Percentiles rank a stretch among this genome's conserved stretches.
These are phyloP conservation scores for Antheraea assamensis DNA, from an alignment of 2,888 invertebrate genomes.

Conservation along the genomic window DNA sequence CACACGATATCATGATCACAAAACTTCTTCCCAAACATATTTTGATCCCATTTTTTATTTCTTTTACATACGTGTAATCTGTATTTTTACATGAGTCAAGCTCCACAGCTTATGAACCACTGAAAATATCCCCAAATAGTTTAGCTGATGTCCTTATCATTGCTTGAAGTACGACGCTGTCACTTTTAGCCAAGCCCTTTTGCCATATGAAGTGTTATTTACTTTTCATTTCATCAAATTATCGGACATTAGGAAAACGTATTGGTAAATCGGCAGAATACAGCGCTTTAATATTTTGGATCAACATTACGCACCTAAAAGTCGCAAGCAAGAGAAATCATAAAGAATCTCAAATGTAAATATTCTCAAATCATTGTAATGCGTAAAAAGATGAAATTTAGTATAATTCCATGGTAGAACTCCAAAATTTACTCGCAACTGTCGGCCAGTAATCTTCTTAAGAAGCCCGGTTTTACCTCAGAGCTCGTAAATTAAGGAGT, in stretches of 20 bases:
- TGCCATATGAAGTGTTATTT: no score
- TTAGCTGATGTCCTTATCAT: not conserved
- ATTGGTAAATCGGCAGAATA: no score
- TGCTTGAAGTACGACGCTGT: not conserved
- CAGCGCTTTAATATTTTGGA: no score
- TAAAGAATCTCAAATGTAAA: not conserved
- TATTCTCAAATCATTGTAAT: not conserved
- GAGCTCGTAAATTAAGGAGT: constrained; percentile 35
- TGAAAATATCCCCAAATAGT: not conserved
- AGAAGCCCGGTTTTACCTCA: constrained; percentile 21
- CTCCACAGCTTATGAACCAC: no score
- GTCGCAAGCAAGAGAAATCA: not conserved
- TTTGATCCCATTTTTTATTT: not conserved
- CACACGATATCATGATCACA: not conserved
- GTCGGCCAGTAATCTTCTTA: constrained; percentile 28
- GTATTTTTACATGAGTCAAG: not conserved
- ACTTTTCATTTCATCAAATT: not conserved
- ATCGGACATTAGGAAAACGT: not conserved
- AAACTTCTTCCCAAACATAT: not conserved
- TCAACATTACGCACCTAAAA: not conserved
- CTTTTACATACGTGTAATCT: not conserved
- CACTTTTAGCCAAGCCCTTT: not conserved
- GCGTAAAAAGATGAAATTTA: not conserved
- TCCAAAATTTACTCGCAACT: constrained; percentile 9
- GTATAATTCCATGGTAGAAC: not conserved